Conservation (phyloP, 2,888 invertebrate genomes). For the Quadriops clusia region DNA sequence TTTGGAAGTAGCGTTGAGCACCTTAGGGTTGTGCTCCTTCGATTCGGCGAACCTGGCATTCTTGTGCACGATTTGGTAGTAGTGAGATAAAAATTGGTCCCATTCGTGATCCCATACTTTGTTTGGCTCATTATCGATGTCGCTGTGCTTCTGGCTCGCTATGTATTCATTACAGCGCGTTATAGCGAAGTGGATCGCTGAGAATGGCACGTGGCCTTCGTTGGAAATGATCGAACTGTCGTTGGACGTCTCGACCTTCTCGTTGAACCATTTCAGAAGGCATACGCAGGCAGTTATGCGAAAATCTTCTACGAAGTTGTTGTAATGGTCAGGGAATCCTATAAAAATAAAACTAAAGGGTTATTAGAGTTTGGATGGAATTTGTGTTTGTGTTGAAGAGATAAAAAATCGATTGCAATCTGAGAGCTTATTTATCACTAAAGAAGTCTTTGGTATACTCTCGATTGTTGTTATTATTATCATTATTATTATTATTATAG, state of each 20-base stretch:
- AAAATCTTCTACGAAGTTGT: slow-evolving; percentile 79
- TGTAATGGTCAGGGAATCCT: slow-evolving; percentile 66
- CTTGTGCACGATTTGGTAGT: slow-evolving; percentile 55
- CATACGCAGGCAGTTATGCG: slow-evolving; percentile 80
- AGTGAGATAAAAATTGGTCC: slow-evolving; percentile 71
- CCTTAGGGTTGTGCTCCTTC: slow-evolving; percentile 18
- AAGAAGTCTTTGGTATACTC: no score
- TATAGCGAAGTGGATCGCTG: slow-evolving; percentile 70
- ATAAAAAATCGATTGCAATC: no score
- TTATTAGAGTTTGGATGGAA: not conserved
- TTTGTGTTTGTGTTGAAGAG: no score
- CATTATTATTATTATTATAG: no score
- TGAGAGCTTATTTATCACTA: no score
- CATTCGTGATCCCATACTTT: slow-evolving; percentile 77
- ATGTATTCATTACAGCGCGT: slow-evolving; percentile 67
- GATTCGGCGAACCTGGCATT: slow-evolving; percentile 31
- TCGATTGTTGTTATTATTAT: no score
- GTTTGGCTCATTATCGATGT: slow-evolving; percentile 49
- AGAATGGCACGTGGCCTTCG: slow-evolving; percentile 59
- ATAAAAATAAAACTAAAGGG: slow-evolving; percentile 2
- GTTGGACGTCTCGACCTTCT: slow-evolving; percentile 38
- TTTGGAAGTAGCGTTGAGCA: slow-evolving; percentile 38
- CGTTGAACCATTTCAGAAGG: slow-evolving; percentile 65
- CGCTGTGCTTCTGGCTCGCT: slow-evolving; percentile 62
- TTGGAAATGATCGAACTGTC: slow-evolving; percentile 43